A percentile compares a stretch with the other conserved stretches of the same genome.
Evolutionary conservation across 2,797 vertebrate genomes (phyloP).

Genomic region (Aplochiton taeniatus): DNA sequence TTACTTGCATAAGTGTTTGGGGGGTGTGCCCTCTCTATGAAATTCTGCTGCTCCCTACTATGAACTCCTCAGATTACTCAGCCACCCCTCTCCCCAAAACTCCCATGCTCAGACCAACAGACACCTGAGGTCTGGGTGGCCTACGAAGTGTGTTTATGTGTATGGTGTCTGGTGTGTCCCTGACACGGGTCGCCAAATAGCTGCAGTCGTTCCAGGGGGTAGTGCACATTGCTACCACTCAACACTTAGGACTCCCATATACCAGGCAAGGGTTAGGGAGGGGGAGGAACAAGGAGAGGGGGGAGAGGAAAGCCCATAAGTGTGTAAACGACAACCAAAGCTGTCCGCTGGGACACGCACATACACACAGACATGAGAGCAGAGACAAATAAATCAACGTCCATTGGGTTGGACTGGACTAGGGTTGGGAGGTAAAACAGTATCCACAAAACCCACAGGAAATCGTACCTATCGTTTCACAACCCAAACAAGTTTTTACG

Average conservation of each 20-base stretch:
- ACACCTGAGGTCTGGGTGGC: slow-evolving; percentile 7
- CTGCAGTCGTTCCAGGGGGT: slow-evolving; percentile 17
- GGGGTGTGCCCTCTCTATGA: no score
- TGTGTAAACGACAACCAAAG: slow-evolving; percentile 24
- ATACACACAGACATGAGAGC: slow-evolving; percentile 40
- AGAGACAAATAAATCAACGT: no score
- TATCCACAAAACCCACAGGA: no score
- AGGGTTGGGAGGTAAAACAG: no score
- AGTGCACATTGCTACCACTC: slow-evolving; percentile 33
- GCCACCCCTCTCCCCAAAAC: no score
- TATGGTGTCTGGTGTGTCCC: slow-evolving; percentile 14
- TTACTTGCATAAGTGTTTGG: no score
- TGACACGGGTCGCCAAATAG: slow-evolving; percentile 22
- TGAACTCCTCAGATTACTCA: slow-evolving; percentile 55
- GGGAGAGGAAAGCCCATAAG: slow-evolving; percentile 30
- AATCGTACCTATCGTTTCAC: no score
- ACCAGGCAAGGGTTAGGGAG: slow-evolving; percentile 24
- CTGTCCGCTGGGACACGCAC: slow-evolving; percentile 13
- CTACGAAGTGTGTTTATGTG: slow-evolving; percentile 1
- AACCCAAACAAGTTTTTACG: no score
- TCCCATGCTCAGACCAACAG: slow-evolving; percentile 39
- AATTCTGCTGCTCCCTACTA: slow-evolving; percentile 42
- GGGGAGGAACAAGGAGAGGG: slow-evolving; percentile 32
- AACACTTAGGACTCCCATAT: slow-evolving; percentile 18
- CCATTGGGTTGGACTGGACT: no score